Evolutionary conservation across 2,888 invertebrate genomes (phyloP), one percentile per base, ranked within the genome.

Genomic region (Steromphala cineraria): DNA sequence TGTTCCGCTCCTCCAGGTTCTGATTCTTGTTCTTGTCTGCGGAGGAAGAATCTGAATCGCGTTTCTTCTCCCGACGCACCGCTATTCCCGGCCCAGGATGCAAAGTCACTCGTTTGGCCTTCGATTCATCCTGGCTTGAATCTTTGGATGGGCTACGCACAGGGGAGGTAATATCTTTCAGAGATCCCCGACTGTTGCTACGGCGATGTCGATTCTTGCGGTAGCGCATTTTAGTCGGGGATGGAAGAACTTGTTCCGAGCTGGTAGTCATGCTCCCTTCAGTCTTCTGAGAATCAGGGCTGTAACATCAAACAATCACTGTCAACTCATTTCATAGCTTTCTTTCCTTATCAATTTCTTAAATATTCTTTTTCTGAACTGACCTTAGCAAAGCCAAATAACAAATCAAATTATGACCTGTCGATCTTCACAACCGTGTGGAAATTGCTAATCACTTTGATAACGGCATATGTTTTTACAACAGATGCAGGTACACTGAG

Each of bases 181-280:
- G 85, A 17, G 91, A 89, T 53, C 92, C 92, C 67, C 92, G 91
- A 83, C 92, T 93, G 86, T 92, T 91, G 84, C 87, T 91, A 67
- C 93, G 90, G 46, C 93, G 90, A 85, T 93, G 93, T 15, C 93
- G 89, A 17, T 88, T 90, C 80, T 93, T 93, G 52, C 93, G 88
- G 75, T 90, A 90, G 74, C 91, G 84, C 82, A 90, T 86, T 85
- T 91, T 90, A 78, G 90, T 89, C 8, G 92, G 91, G 40, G 91
- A 91, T 31, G 89, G 90, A 80, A 89, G 87, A 53, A 88, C 87
- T 36, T 88, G 88, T 67, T 90, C 90, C 10, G 90, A 89, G 75
- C 90, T 91, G 24, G 90, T 89, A 17, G 87, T 88, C 85, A 89
- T 86, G 67, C 89, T 87, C 28, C 87, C 88, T 53, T 85, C 88